Evolutionary conservation across 1,140 invertebrate genomes (phyloP).

Genomic region (Pomacea maculata): DNA sequence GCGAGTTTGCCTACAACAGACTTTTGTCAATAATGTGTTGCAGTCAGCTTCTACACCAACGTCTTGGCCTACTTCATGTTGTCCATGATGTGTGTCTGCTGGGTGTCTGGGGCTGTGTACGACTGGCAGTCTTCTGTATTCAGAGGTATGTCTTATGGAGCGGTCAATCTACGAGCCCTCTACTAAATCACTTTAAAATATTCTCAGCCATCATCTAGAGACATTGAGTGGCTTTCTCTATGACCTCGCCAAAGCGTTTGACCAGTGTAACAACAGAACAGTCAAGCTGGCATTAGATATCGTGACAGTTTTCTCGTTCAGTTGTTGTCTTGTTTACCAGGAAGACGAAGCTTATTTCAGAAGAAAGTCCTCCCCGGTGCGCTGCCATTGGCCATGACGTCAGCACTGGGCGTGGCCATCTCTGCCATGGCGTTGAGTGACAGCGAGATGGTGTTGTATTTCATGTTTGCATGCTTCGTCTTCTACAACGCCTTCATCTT

Average conservation of each 20-base stretch:
- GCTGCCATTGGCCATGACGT: slow-evolving; percentile 20
- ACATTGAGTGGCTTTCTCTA: no score
- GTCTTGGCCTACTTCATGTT: slow-evolving; percentile 18
- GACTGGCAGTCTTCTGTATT: slow-evolving; percentile 17
- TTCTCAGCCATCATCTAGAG: no score
- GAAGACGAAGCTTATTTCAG: neutral
- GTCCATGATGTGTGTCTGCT: slow-evolving; percentile 4
- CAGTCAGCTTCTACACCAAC: slow-evolving; percentile 22
- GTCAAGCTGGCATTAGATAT: no score
- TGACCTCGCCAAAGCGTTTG: no score
- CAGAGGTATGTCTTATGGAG: neutral
- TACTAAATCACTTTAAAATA: no score
- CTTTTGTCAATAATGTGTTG: neutral
- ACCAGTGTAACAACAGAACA: no score
- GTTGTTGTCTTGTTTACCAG: neutral
- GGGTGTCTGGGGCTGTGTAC: slow-evolving; percentile 14
- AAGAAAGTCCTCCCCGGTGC: slow-evolving; percentile 8
- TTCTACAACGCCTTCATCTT: slow-evolving; percentile 21
- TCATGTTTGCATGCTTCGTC: slow-evolving; percentile 18
- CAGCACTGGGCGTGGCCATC: slow-evolving; percentile 15
- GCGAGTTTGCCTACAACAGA: neutral
- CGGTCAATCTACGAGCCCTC: no score
- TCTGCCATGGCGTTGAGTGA: slow-evolving; percentile 8
- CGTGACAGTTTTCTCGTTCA: no score
- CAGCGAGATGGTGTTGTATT: slow-evolving; percentile 9